Evolutionary conservation across 1,140 invertebrate genomes (phyloP).

Genomic region (Littorina saxatilis): DNA sequence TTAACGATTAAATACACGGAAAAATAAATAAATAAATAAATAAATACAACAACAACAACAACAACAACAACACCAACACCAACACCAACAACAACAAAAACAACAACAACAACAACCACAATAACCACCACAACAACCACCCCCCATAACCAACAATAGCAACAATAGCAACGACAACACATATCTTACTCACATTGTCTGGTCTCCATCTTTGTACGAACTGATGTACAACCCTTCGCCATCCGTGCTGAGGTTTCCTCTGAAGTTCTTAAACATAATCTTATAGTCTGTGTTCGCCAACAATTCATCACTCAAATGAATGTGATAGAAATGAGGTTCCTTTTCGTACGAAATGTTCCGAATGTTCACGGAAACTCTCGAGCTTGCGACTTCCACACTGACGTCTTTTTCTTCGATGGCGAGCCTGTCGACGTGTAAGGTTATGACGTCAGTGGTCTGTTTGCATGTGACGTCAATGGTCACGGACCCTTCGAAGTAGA

Average conservation of each 20-base stretch:
- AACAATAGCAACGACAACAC: too few species aligned
- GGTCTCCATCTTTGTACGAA: constrained; percentile 59
- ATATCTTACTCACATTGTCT: constrained; percentile 60
- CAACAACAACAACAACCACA: too few species aligned
- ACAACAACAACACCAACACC: too few species aligned
- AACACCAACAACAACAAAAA: too few species aligned
- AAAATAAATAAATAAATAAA: too few species aligned
- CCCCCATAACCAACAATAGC: too few species aligned
- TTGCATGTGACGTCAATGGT: constrained; percentile 81
- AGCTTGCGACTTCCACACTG: not conserved
- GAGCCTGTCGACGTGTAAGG: constrained; percentile 78
- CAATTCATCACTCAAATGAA: constrained; percentile 79
- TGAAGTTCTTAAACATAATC: constrained; percentile 81
- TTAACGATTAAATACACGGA: too few species aligned
- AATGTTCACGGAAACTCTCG: constrained; percentile 41
- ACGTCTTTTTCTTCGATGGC: constrained; percentile 14
- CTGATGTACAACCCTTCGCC: constrained; percentile 75
- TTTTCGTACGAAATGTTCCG: constrained; percentile 74
- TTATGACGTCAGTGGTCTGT: constrained; percentile 80
- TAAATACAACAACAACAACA: too few species aligned
- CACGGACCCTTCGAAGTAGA: constrained; percentile 83
- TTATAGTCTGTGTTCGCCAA: constrained; percentile 78
- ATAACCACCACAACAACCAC: too few species aligned
- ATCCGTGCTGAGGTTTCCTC: constrained; percentile 83
- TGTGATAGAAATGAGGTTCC: constrained; percentile 81